A percentile compares a stretch with the other conserved stretches of the same genome.
Evolutionary conservation across 2,888 invertebrate species (phyloP).

Genomic region (Lottia scabra): DNA sequence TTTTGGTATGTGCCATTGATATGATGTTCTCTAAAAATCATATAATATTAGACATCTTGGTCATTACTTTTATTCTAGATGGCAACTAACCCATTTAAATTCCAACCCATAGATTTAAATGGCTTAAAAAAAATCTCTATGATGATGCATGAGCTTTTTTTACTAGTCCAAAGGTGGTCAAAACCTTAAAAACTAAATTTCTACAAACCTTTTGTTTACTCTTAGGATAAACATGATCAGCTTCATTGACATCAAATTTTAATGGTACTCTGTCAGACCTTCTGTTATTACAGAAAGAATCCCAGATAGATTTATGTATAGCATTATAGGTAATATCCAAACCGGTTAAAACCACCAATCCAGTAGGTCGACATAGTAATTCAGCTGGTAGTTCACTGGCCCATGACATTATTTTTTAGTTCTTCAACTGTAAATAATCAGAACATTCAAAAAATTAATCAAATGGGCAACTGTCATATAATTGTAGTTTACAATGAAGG

Average conservation of each 20-base stretch:
- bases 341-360: conserved; percentile 89
- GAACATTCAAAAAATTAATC: too few species aligned
- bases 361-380: conserved; percentile 85
- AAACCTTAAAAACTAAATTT: background rate
- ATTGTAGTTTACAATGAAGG: too few species aligned
- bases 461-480: too few species aligned
- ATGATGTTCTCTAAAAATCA: conserved; percentile 79
- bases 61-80: too few species aligned
- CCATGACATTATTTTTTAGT: conserved; percentile 63
- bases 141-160: too few species aligned
- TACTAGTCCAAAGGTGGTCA: too few species aligned
- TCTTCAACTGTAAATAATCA: too few species aligned
- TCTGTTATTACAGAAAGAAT: conserved; percentile 87
- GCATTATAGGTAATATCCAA: conserved; percentile 87
- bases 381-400: conserved; percentile 80
- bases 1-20: conserved; percentile 88
- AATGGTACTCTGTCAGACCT: conserved; percentile 85
- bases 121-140: too few species aligned
- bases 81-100: too few species aligned
- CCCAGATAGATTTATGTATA: conserved; percentile 92
- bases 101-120: too few species aligned
- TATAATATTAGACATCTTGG: too few species aligned
- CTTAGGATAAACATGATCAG: conserved; percentile 86
- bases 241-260: conserved; percentile 83
- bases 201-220: conserved; percentile 68